Evolutionary conservation across 2,797 vertebrate species (phyloP).

Genomic region (Dermochelys coriacea): DNA sequence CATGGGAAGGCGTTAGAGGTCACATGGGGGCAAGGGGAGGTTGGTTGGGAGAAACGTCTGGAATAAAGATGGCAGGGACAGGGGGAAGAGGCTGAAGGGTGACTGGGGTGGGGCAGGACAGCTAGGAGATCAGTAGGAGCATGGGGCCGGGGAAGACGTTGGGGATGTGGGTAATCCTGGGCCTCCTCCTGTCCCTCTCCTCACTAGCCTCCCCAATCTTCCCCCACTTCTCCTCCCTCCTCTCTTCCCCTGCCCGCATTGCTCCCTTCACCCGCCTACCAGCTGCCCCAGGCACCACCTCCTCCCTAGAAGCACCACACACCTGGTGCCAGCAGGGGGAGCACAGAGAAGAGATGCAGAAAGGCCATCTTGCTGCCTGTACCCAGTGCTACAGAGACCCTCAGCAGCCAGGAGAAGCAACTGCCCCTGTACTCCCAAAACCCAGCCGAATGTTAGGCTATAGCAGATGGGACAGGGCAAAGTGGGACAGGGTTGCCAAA

Average conservation of each 20-base stretch:
- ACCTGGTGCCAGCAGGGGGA: accelerated
- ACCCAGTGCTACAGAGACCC: background rate
- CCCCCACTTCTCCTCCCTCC: background rate
- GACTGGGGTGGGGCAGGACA: background rate
- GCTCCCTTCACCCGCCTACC: background rate
- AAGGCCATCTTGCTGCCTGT: background rate
- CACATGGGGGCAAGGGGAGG: background rate
- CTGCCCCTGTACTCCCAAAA: background rate
- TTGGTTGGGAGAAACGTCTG: background rate
- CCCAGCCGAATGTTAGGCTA: background rate
- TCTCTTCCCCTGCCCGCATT: background rate
- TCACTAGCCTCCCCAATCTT: background rate
- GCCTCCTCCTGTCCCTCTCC: background rate
- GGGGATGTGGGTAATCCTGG: background rate
- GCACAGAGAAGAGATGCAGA: background rate
- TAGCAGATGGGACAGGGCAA: background rate
- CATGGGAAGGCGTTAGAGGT: background rate
- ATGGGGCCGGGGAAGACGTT: too few species aligned
- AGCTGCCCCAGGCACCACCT: background rate
- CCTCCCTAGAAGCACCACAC: background rate
- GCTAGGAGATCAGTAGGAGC: background rate
- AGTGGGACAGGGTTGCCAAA: background rate
- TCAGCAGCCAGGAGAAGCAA: background rate
- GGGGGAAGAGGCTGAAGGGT: background rate
- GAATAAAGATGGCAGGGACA: background rate